These are phyloP conservation scores for Aphaenogaster rudis DNA, from an alignment of 1,140 invertebrate species.

Conservation along the genomic window DNA sequence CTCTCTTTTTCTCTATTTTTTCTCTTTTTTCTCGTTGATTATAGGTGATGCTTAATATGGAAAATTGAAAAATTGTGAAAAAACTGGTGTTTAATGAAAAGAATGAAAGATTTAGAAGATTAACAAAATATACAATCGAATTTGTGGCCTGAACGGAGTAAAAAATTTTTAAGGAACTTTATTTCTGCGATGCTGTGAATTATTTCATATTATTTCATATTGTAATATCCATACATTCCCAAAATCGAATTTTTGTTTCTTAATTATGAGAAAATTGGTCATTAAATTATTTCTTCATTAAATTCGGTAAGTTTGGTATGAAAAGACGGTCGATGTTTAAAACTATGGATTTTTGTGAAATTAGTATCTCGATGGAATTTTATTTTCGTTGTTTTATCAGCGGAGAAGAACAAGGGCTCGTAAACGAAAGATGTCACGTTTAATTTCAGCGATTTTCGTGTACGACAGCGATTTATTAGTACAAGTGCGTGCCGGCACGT, in stretches of 20 bases:
- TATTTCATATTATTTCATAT: background rate
- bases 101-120: background rate
- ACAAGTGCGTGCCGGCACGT: background rate
- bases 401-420: background rate
- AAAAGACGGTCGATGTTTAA: background rate
- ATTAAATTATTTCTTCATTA: constrained; percentile 17
- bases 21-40: background rate
- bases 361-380: background rate
- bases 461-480: constrained; percentile 34
- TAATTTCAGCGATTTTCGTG: constrained; percentile 12
- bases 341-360: background rate
- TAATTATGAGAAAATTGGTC: background rate
- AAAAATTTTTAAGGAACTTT: background rate
- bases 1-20: background rate
- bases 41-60: background rate
- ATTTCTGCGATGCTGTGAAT: background rate
- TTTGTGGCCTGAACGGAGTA: background rate
- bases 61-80: background rate
- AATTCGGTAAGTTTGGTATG: background rate
- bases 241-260: background rate
- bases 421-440: background rate
- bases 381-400: constrained; percentile 12
- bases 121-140: background rate
- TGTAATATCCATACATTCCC: background rate
- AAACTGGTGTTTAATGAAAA: background rate